These are phyloP conservation scores for Phenganax stokvisi DNA, from an alignment of 92 coral and sea anemone genomes.

Conservation along the genomic window DNA sequence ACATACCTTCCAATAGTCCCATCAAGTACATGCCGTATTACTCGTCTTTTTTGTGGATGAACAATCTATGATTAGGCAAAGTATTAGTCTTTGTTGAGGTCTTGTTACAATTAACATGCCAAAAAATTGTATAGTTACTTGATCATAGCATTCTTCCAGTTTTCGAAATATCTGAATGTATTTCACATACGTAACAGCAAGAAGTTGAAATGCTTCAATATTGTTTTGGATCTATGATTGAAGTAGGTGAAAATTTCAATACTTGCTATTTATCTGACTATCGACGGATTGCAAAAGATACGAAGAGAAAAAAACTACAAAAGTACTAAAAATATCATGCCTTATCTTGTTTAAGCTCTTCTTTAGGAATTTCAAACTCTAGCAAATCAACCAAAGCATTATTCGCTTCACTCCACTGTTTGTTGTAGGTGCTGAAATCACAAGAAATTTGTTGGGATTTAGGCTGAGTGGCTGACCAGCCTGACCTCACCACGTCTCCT, in stretches of 20 bases:
- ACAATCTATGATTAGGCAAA: slow-evolving; percentile 57
- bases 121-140: slow-evolving; percentile 44
- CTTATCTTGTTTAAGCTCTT: slow-evolving; percentile 84
- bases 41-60: slow-evolving; percentile 95
- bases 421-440: slow-evolving; percentile 64
- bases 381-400: slow-evolving; percentile 78
- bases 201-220: slow-evolving; percentile 96
- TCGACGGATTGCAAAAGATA: neutral
- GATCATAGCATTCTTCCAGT: slow-evolving; percentile 98
- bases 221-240: slow-evolving; percentile 56
- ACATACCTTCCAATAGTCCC: slow-evolving; percentile 94
- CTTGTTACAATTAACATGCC: neutral
- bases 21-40: slow-evolving; percentile 87
- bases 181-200: slow-evolving; percentile 95
- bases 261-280: neutral
- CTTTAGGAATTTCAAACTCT: slow-evolving; percentile 91
- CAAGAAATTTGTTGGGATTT: neutral
- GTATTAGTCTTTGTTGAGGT: neutral
- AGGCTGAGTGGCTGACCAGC: too few species aligned
- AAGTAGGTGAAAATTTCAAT: neutral
- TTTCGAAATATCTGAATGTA: slow-evolving; percentile 87
- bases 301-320: neutral
- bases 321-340: slow-evolving; percentile 12
- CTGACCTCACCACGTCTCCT: neutral
- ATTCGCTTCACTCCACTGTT: slow-evolving; percentile 93